A percentile compares a stretch with the other conserved stretches of the same genome.
phyloP scores from a whole-genome alignment of 2,797 vertebrate genomes.

The Notolabrus celidotus region DNA sequence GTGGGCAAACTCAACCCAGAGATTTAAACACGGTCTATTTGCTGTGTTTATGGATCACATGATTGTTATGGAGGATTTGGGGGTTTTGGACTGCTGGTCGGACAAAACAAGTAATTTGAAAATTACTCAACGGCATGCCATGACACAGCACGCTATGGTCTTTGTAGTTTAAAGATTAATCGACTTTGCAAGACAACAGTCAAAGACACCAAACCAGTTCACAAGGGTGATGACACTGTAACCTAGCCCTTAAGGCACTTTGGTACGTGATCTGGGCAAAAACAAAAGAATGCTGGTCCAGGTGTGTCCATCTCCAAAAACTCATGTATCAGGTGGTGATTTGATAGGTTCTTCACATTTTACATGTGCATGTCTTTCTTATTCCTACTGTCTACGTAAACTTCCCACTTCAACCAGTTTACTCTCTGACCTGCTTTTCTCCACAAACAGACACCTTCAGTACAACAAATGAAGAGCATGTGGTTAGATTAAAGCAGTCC shows the following conservation, averaged over 20 bases:
- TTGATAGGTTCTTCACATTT: background rate
- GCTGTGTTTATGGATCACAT: too few relatives aligned
- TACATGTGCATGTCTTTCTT: background rate
- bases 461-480: conserved; percentile 1
- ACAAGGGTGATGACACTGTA: too few relatives aligned
- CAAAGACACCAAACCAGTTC: too few relatives aligned
- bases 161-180: too few relatives aligned
- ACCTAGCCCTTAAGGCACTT: background rate
- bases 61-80: too few relatives aligned
- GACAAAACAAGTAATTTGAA: too few relatives aligned
- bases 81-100: too few relatives aligned
- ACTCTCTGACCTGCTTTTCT: background rate
- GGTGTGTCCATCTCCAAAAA: background rate
- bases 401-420: background rate
- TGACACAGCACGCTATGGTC: too few relatives aligned
- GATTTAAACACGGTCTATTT: too few relatives aligned
- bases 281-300: background rate
- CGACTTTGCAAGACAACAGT: too few relatives aligned
- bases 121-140: too few relatives aligned
- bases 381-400: background rate
- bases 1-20: too few relatives aligned
- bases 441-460: conserved; percentile 1
- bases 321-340: background rate
- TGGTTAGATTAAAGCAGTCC: conserved; percentile 4
- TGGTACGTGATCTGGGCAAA: background rate